Conservation (phyloP, 2,888 invertebrate species). For the Phyllotreta cruciferae region DNA sequence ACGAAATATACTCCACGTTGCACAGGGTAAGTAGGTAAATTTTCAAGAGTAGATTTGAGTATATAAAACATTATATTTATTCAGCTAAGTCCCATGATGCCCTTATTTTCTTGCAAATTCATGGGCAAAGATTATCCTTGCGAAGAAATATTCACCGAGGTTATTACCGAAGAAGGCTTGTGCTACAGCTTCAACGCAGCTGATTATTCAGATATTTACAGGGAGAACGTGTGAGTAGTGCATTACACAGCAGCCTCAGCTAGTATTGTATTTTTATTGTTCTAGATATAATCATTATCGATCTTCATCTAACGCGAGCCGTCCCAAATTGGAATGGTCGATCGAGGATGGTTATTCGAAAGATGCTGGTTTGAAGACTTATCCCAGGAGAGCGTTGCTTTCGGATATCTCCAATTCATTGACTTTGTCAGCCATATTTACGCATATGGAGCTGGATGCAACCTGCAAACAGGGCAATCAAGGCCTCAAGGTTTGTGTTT, state of each 20-base stretch:
- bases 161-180: slow-evolving; percentile 75
- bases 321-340: slow-evolving; percentile 61
- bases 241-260: background rate
- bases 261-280: background rate
- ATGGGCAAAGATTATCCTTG: slow-evolving; percentile 43
- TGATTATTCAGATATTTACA: slow-evolving; percentile 66
- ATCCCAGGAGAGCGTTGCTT: slow-evolving; percentile 70
- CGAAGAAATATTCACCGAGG: slow-evolving; percentile 44
- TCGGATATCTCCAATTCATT: slow-evolving; percentile 65
- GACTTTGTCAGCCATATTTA: slow-evolving; percentile 36
- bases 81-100: background rate
- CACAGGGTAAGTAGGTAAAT: slow-evolving; percentile 11
- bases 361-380: slow-evolving; percentile 64
- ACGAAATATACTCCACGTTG: slow-evolving; percentile 42
- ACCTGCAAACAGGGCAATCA: slow-evolving; percentile 46
- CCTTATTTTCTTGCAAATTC: slow-evolving; percentile 1
- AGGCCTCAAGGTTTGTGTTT: slow-evolving; percentile 38
- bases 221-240: slow-evolving; percentile 55
- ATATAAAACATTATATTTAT: background rate
- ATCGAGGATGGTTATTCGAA: slow-evolving; percentile 68
- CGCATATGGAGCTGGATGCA: slow-evolving; percentile 42
- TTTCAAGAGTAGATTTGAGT: too few species aligned
- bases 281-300: slow-evolving; percentile 32
- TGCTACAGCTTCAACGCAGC: slow-evolving; percentile 75
- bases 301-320: background rate